Base-by-base conservation (phyloP, 2,113 vertebrate genomes). In the Rhynchopsitta pachyrhyncha region DNA sequence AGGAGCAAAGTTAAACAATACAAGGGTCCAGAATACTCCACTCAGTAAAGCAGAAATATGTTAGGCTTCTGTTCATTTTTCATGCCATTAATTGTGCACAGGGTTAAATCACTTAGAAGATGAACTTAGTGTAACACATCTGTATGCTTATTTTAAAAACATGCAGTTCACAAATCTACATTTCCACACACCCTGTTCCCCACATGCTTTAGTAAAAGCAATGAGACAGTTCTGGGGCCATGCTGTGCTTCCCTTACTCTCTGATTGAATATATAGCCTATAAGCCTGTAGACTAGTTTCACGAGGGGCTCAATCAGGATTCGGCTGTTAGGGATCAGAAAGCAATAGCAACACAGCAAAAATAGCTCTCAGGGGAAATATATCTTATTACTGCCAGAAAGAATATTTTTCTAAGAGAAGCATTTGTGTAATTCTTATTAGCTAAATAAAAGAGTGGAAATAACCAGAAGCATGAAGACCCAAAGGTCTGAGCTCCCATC, bases 341-440 rank as follows among this genome's bases (percentile, higher is more conserved):
- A 85, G 81, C 67, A 94, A 96, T 23, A 89, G 91, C 83, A 92
- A 94, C 89, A 89, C 7, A 82, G 70, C 22, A 94, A 89, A 96
- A 93, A 93, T 25, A 93, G 83, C 70, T 95, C 88, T 87, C 81
- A 20, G 25, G 81, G 70, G 96, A 96, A 95, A 92, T 91, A 62
- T 24, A 90, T 91, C 67, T 90, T 88, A n/a, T 82, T 92, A 87
- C 77, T 91, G 77, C 86, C 88, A 89, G 53, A 94, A 94, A 82
- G 73, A 82, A 63, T 89, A 96, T 92, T 95, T 96, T 79, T 92
- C 5, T 84, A 94, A 82, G 69, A 95, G 53, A 91, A 90, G 62
- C 42, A 85, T 91, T 95, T 93, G 47, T 79, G 70, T 89, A 95
- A 92, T 96, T 94, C 93, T 93, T 95, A 93, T 91, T 94, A 89